These are phyloP conservation scores for Mesorhabditis spiculigera DNA, from an alignment of 2,888 invertebrate species.

Conservation along the genomic window DNA sequence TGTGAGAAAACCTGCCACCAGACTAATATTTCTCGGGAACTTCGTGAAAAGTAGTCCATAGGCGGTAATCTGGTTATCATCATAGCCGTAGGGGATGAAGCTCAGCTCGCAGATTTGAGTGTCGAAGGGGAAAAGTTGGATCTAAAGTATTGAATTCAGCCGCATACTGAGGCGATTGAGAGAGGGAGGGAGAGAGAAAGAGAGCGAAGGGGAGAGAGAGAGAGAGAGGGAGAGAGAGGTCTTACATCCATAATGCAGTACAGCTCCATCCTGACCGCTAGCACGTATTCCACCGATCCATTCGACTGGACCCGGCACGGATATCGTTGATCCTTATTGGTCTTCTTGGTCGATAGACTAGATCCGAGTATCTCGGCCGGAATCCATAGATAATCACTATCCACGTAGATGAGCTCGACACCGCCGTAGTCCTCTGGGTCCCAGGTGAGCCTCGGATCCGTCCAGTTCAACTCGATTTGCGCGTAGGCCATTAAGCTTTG, in stretches of 20 bases:
- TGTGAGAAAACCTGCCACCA: too few species aligned
- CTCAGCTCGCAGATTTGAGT: background rate
- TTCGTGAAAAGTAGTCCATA: too few species aligned
- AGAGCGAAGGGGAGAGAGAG: too few species aligned
- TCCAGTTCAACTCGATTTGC: constrained; percentile 9
- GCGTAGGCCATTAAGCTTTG: background rate
- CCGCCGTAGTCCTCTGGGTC: constrained; percentile 22
- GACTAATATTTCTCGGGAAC: too few species aligned
- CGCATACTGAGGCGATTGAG: background rate
- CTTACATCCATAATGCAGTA: background rate
- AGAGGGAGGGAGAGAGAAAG: too few species aligned
- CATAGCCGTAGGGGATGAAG: background rate
- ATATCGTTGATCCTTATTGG: too few species aligned
- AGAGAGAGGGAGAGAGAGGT: too few species aligned
- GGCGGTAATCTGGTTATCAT: background rate
- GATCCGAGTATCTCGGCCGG: background rate
- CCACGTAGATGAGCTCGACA: background rate
- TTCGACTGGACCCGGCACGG: background rate
- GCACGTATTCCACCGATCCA: background rate
- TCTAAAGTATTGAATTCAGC: background rate
- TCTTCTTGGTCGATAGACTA: too few species aligned
- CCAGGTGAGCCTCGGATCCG: constrained; percentile 16
- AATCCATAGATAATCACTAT: background rate
- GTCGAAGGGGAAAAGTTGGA: background rate
- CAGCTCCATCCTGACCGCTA: background rate